Evolutionary conservation across 2,113 vertebrate species (phyloP).

Genomic region (Verasper variegatus): DNA sequence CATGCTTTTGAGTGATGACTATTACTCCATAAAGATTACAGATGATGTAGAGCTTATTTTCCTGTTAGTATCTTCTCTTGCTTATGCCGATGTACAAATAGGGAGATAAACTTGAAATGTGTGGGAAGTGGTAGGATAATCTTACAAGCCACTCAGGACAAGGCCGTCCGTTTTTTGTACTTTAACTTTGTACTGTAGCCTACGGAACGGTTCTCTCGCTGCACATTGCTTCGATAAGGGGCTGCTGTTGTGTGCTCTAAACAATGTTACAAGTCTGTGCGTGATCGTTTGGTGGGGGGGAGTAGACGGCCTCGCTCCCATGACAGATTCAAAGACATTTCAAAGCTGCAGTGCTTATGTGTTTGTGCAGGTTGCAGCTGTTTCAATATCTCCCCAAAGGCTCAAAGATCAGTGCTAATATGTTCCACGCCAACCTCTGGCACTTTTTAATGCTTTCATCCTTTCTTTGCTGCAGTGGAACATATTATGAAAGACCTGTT

Average conservation of each 20-base stretch:
- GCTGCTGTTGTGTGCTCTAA: background rate
- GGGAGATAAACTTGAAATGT: conserved; percentile 41
- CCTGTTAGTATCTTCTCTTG: conserved; percentile 3
- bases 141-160: too few relatives aligned
- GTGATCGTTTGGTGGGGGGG: background rate
- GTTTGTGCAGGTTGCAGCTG: conserved; percentile 27
- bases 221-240: conserved; percentile 14
- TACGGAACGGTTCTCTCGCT: conserved; percentile 1
- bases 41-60: conserved; percentile 13
- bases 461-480: conserved; percentile 16
- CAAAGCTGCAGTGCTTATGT: conserved; percentile 34
- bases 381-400: conserved; percentile 17
- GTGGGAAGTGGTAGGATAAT: too few relatives aligned
- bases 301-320: background rate
- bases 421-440: conserved; percentile 36
- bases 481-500: conserved; percentile 20
- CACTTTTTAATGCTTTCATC: conserved; percentile 13
- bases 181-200: too few relatives aligned
- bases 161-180: too few relatives aligned
- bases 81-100: background rate
- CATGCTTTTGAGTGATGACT: background rate
- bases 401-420: conserved; percentile 18
- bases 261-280: background rate
- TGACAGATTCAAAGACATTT: conserved; percentile 24
- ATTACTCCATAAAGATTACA: conserved; percentile 30